Percentiles rank a stretch among this genome's conserved stretches.
Evolutionary conservation across 2,888 invertebrate species (phyloP).

Genomic region (Rotaria socialis): DNA sequence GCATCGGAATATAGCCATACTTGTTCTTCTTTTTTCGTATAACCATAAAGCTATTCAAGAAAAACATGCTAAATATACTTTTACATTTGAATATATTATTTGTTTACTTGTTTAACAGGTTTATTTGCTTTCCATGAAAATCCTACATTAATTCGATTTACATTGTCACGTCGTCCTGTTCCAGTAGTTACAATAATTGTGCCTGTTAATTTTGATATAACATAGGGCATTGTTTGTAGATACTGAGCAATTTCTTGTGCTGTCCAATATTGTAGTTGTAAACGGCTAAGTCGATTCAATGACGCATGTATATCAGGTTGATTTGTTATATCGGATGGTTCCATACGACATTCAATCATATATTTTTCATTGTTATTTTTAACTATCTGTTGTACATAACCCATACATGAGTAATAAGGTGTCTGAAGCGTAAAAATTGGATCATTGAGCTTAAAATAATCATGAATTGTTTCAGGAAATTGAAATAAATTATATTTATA

Average conservation of each 20-base stretch:
- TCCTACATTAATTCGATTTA: background rate
- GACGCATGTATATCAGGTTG: conserved; percentile 23
- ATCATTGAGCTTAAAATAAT: background rate
- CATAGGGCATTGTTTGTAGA: conserved; percentile 6
- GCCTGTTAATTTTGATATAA: conserved; percentile 29
- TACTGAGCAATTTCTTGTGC: conserved; percentile 25
- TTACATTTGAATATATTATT: background rate
- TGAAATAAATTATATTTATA: conserved; percentile 22
- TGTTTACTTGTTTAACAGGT: background rate
- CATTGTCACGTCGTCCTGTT: background rate
- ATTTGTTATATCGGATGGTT: background rate
- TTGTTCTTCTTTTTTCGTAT: conserved; percentile 12
- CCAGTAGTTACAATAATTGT: background rate
- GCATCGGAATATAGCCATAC: background rate
- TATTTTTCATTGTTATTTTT: background rate
- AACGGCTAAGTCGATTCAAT: background rate
- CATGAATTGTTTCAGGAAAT: conserved; percentile 16
- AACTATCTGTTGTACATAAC: background rate
- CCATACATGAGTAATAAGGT: conserved; percentile 10
- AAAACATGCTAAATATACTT: background rate
- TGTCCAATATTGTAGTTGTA: background rate
- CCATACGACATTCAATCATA: conserved; percentile 12
- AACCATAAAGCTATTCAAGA: background rate
- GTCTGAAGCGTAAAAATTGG: background rate
- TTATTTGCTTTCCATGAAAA: conserved; percentile 31